These are phyloP conservation scores for Bombus fervidus DNA, from an alignment of 1,140 invertebrate species.

Conservation along the genomic window DNA sequence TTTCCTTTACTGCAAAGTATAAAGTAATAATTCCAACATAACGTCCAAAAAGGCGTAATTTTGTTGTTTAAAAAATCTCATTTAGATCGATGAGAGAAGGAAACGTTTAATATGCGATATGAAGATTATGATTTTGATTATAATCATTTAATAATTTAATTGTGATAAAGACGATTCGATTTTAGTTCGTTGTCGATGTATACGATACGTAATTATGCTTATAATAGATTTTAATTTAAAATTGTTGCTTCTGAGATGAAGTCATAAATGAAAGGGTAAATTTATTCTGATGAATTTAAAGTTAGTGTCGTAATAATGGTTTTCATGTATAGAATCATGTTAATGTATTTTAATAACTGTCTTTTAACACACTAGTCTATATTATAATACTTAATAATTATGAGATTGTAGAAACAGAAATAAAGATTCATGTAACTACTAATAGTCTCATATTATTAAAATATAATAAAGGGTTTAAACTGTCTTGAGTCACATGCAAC, in stretches of 20 bases:
- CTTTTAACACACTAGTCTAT: neutral
- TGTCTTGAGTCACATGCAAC: neutral
- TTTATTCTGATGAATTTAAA: neutral
- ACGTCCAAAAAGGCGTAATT: neutral
- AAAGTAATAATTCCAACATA: slow-evolving; percentile 20
- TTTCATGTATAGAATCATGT: neutral
- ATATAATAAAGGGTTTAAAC: neutral
- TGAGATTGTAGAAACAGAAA: neutral
- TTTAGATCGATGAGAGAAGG: neutral
- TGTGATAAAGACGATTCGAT: neutral
- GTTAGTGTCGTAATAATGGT: neutral
- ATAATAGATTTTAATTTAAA: neutral
- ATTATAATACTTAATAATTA: neutral
- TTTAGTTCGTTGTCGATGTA: neutral
- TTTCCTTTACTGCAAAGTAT: slow-evolving; percentile 28
- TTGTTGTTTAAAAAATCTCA: neutral
- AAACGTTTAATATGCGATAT: neutral
- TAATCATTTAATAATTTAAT: neutral
- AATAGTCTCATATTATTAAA: neutral
- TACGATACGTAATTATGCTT: neutral
- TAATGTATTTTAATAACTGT: neutral
- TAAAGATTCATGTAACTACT: neutral
- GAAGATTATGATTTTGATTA: neutral
- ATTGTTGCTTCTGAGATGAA: neutral
- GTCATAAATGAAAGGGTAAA: neutral